Evolutionary conservation across 1,140 invertebrate species (phyloP).

Genomic region (Ostrea edulis): DNA sequence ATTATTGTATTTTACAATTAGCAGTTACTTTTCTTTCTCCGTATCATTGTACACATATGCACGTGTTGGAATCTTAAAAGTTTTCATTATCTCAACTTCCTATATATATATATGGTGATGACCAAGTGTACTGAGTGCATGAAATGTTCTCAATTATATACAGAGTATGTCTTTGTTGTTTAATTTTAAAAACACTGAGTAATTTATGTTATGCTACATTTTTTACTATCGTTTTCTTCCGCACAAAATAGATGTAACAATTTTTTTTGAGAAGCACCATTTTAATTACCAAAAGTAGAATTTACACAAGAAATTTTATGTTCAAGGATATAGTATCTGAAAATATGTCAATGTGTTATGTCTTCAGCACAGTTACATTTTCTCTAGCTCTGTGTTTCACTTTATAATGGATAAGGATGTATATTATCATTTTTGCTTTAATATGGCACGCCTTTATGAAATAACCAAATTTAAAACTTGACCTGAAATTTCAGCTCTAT

Average conservation of each 20-base stretch:
- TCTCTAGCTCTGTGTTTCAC: background rate
- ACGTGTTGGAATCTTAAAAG: background rate
- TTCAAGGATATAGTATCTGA: too few species aligned
- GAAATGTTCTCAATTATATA: background rate
- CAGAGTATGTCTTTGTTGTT: background rate
- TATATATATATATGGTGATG: background rate
- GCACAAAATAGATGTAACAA: background rate
- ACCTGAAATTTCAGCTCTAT: slow-evolving; percentile 63
- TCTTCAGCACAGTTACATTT: too few species aligned
- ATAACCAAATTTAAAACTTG: background rate
- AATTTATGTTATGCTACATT: background rate
- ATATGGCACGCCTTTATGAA: background rate
- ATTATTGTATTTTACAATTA: too few species aligned
- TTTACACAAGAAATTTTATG: too few species aligned
- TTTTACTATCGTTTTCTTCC: background rate
- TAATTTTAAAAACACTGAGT: background rate
- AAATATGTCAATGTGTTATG: too few species aligned
- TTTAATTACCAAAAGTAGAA: too few species aligned
- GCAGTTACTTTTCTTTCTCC: background rate
- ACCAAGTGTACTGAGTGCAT: background rate
- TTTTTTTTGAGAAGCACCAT: background rate
- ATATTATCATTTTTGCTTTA: background rate
- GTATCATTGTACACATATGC: background rate
- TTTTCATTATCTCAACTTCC: background rate
- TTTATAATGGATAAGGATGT: background rate